Conservation (phyloP, 2,113 vertebrate species). For the Capricornis sumatraensis region DNA sequence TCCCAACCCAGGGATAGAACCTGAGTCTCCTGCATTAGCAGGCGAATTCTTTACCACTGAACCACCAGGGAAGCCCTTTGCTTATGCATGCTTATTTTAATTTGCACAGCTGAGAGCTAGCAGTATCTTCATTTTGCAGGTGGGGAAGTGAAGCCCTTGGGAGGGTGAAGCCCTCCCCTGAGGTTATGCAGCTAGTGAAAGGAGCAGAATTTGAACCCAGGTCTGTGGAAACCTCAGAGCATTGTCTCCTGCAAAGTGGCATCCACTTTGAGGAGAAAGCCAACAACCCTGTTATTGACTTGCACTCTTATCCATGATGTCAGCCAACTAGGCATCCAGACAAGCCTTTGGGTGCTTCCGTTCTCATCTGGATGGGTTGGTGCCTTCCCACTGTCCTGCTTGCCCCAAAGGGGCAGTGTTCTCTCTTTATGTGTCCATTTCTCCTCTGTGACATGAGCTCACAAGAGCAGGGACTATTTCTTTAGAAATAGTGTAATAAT, state of each 20-base stretch:
- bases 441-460: not conserved
- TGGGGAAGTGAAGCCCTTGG: not conserved
- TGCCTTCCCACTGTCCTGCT: fast-evolving
- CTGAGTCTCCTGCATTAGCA: not conserved
- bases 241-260: fast-evolving
- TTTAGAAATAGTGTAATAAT: not conserved
- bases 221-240: not conserved
- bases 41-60: not conserved
- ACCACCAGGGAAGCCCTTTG: not conserved
- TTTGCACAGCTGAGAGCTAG: not conserved
- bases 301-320: not conserved
- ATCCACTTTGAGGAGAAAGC: not conserved
- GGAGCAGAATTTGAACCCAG: not conserved
- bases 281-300: fast-evolving
- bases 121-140: not conserved
- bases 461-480: not conserved
- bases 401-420: not conserved
- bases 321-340: not conserved
- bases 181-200: not conserved
- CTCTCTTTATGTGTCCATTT: not conserved
- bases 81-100: not conserved
- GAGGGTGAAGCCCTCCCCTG: not conserved
- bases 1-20: not conserved
- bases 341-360: fast-evolving
- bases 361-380: not conserved